Percentiles rank a stretch among this genome's conserved stretches.
These are phyloP conservation scores for Euclidia mi DNA, from an alignment of 2,888 invertebrate species.

Conservation along the genomic window DNA sequence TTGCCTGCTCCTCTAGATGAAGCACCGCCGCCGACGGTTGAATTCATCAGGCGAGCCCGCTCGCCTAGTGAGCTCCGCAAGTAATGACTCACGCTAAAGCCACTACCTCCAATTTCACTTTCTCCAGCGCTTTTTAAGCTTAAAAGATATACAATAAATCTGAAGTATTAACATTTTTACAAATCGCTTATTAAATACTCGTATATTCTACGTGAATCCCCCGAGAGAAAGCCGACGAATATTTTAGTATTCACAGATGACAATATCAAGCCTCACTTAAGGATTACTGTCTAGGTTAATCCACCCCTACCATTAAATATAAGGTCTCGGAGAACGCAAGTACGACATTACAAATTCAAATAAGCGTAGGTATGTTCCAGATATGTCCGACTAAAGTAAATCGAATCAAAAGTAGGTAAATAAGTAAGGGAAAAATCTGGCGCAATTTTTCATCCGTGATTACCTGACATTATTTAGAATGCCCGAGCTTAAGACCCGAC, in stretches of 20 bases:
- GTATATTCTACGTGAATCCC: no score
- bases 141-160: no score
- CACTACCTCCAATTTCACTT: no score
- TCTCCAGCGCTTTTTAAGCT: no score
- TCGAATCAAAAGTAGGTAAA: constrained; percentile 14
- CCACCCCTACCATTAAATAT: no score
- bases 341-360: background rate
- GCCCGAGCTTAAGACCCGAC: constrained; percentile 30
- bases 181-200: no score
- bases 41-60: background rate
- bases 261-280: no score
- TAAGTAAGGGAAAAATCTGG: constrained; percentile 18
- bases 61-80: constrained; percentile 4
- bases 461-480: constrained; percentile 44
- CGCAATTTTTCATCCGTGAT: constrained; percentile 44
- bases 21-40: background rate
- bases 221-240: no score
- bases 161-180: no score
- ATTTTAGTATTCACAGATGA: no score
- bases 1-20: background rate
- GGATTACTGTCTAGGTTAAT: no score
- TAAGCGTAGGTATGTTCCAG: background rate
- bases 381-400: background rate
- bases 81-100: background rate
- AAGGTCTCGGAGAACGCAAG: no score